phyloP scores from a whole-genome alignment of 2,113 vertebrate species.

The Chitala chitala region DNA sequence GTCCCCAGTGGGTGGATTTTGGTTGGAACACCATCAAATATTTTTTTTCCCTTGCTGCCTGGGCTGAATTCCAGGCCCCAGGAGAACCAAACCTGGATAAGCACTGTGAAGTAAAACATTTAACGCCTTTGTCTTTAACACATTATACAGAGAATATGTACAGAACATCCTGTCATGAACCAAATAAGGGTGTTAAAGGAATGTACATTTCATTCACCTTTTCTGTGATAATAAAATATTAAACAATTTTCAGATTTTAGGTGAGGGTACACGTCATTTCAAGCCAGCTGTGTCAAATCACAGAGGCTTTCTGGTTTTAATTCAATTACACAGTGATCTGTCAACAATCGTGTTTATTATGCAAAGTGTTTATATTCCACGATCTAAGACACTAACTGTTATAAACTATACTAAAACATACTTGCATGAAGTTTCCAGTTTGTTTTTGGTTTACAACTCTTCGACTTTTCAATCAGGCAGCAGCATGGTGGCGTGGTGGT shows the following conservation, averaged over 20 bases:
- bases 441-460: background rate
- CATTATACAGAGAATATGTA: too few species aligned
- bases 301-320: background rate
- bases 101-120: too few species aligned
- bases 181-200: too few species aligned
- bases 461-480: background rate
- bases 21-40: too few species aligned
- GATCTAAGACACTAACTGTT: background rate
- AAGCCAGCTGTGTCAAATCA: conserved; percentile 3
- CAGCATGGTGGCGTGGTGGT: too few species aligned
- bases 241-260: background rate
- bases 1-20: too few species aligned
- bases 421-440: background rate
- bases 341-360: background rate
- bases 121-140: too few species aligned
- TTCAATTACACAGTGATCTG: background rate
- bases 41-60: too few species aligned
- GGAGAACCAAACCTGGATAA: too few species aligned
- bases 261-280: background rate
- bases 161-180: too few species aligned
- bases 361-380: background rate
- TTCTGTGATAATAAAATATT: background rate
- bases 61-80: too few species aligned
- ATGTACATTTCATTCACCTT: too few species aligned
- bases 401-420: background rate